Conservation (phyloP, 2,113 vertebrate genomes). For the Tragelaphus scriptus region DNA sequence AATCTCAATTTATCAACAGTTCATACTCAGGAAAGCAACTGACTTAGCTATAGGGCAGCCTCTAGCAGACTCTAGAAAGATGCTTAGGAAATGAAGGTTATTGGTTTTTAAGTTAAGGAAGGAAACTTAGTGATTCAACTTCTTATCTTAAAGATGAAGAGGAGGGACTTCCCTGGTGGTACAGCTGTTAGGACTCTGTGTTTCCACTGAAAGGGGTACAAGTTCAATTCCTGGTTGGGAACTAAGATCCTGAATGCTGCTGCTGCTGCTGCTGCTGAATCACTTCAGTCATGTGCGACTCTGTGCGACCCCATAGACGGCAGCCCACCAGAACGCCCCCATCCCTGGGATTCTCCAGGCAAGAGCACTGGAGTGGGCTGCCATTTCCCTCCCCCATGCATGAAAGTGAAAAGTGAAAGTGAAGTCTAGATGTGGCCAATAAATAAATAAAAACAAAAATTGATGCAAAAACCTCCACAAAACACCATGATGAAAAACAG, state of each 20-base stretch:
- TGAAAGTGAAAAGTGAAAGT: no score
- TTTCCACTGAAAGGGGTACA: background rate
- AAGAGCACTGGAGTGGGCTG: no score
- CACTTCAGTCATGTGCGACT: no score
- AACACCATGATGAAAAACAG: background rate
- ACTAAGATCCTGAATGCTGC: background rate
- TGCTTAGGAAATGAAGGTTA: background rate
- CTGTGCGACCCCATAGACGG: no score
- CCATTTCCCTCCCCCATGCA: no score
- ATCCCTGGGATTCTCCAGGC: no score
- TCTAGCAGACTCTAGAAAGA: background rate
- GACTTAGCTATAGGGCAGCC: background rate
- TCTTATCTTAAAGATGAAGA: background rate
- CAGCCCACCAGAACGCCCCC: no score
- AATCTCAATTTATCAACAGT: background rate
- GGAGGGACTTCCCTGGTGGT: background rate
- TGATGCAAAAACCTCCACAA: background rate
- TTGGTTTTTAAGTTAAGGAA: background rate
- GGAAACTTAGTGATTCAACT: background rate
- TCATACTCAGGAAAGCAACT: background rate
- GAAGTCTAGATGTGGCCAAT: background rate
- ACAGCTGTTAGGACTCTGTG: background rate
- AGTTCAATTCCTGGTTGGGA: background rate
- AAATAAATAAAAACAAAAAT: background rate
- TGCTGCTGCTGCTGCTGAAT: no score